Evolutionary conservation across 2,113 vertebrate species (phyloP).

Genomic region (Cheilinus undulatus): DNA sequence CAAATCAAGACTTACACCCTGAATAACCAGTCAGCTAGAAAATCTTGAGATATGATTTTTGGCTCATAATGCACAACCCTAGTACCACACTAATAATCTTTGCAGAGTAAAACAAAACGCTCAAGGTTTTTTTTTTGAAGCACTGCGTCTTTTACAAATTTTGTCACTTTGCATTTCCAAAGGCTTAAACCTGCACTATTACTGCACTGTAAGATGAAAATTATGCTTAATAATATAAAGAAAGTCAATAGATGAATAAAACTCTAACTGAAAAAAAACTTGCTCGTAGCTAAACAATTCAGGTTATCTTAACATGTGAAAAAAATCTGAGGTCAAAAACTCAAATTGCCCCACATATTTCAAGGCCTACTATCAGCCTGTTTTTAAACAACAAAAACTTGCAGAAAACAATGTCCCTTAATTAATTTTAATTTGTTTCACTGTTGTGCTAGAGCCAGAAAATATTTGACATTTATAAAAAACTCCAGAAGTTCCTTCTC

Average conservation of each 20-base stretch:
- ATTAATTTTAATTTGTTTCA: not conserved
- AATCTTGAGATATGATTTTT: too few species aligned
- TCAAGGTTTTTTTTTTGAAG: not conserved
- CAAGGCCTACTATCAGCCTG: not conserved
- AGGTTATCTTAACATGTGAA: not conserved
- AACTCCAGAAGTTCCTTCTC: not conserved
- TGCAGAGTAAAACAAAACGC: too few species aligned
- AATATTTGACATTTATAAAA: not conserved
- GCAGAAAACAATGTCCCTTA: not conserved
- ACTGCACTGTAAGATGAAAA: not conserved
- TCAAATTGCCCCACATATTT: too few species aligned
- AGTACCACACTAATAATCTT: too few species aligned
- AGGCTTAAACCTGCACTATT: not conserved
- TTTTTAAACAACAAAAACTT: not conserved
- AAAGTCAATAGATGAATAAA: not conserved
- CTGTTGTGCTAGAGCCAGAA: not conserved
- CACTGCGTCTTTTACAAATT: not conserved
- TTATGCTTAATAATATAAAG: not conserved
- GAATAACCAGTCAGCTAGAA: too few species aligned
- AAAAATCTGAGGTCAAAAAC: too few species aligned
- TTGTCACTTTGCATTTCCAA: not conserved
- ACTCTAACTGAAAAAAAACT: not conserved
- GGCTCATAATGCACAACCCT: too few species aligned
- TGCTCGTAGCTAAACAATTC: not conserved
- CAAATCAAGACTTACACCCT: too few species aligned